Evolutionary conservation across 2,888 invertebrate species (phyloP).

Genomic region (Cataglyphis altisquamis): DNA sequence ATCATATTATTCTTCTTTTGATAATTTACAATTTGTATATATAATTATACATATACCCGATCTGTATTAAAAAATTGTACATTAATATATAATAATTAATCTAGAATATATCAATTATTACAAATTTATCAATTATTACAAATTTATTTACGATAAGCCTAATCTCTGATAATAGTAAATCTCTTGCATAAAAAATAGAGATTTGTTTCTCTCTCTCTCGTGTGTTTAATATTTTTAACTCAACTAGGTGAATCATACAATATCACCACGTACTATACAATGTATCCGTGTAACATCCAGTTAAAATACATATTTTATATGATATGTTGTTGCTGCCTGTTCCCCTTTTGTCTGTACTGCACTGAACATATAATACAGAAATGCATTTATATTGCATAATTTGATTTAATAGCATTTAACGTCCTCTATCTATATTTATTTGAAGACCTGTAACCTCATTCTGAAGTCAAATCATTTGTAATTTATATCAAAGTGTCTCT

Average conservation of each 20-base stretch:
- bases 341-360: neutral
- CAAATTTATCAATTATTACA: too few species aligned
- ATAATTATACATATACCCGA: neutral
- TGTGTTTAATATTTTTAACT: neutral
- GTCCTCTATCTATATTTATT: constrained; percentile 19
- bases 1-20: neutral
- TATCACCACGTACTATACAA: neutral
- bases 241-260: neutral
- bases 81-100: constrained; percentile 31
- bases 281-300: neutral
- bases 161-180: neutral
- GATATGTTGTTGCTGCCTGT: neutral
- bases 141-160: neutral
- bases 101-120: constrained; percentile 4
- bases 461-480: neutral
- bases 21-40: constrained; percentile 7
- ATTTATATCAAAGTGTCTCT: neutral
- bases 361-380: neutral
- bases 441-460: neutral
- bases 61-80: constrained; percentile 10
- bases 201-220: neutral
- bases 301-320: constrained; percentile 28
- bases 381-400: constrained; percentile 20
- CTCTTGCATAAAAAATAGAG: neutral
- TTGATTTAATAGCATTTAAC: constrained; percentile 36